phyloP scores from a whole-genome alignment of 2,888 invertebrate species.

The Acrocyrtus sp. region DNA sequence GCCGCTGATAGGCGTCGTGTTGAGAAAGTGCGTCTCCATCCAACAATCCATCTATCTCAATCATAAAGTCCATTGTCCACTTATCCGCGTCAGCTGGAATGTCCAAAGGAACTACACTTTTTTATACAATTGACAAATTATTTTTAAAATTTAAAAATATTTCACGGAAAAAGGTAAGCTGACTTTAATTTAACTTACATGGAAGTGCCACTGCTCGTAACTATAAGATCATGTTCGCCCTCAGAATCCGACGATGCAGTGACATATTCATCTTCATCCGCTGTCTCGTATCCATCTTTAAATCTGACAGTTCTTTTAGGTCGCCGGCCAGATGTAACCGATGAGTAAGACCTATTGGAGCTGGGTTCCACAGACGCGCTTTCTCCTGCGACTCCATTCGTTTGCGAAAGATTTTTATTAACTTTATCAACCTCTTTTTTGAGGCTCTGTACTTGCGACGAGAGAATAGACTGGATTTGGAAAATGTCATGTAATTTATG shows the following conservation, averaged over 20 bases:
- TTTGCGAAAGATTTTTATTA: not conserved
- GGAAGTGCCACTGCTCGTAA: too few species aligned
- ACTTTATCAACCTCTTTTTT: slow-evolving; percentile 53
- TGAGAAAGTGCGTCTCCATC: slow-evolving; percentile 65
- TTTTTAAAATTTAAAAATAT: too few species aligned
- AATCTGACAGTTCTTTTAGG: slow-evolving; percentile 31
- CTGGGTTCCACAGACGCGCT: not conserved
- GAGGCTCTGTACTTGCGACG: slow-evolving; percentile 48
- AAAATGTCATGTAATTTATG: slow-evolving; percentile 54
- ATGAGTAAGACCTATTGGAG: not conserved
- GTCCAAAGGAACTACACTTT: slow-evolving; percentile 19
- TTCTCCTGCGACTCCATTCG: not conserved
- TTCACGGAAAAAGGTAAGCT: too few species aligned
- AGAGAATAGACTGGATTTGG: slow-evolving; percentile 46
- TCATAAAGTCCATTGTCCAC: slow-evolving; percentile 25
- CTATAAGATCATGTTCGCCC: slow-evolving; percentile 20
- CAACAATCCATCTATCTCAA: slow-evolving; percentile 65
- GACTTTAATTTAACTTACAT: too few species aligned
- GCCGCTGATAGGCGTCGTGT: slow-evolving; percentile 65
- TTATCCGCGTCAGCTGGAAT: not conserved
- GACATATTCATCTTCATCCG: slow-evolving; percentile 58
- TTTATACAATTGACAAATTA: slow-evolving; percentile 8
- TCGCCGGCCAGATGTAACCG: too few species aligned
- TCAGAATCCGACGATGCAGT: slow-evolving; percentile 59
- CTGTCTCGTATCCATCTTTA: slow-evolving; percentile 46